phyloP scores from a whole-genome alignment of 2,797 vertebrate species.

The Eutrigla gurnardus region DNA sequence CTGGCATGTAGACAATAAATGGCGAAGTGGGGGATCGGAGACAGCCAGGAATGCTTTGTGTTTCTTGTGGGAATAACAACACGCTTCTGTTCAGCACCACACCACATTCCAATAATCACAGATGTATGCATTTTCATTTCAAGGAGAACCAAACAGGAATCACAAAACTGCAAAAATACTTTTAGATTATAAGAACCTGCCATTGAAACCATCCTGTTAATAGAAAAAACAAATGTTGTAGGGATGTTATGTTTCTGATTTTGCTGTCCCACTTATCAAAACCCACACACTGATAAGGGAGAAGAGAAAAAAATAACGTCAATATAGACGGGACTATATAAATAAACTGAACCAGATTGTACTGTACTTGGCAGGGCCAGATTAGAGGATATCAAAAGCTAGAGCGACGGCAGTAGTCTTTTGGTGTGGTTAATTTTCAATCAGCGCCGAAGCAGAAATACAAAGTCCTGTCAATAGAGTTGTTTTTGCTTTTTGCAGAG shows the following conservation, averaged over 20 bases:
- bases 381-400: background rate
- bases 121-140: constrained; percentile 8
- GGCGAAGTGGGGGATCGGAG: constrained; percentile 40
- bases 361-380: background rate
- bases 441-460: constrained; percentile 15
- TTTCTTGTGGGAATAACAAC: constrained; percentile 40
- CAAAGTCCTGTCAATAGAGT: background rate
- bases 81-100: constrained; percentile 31
- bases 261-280: too few species aligned
- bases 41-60: constrained; percentile 59
- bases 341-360: constrained; percentile 1
- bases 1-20: constrained; percentile 51
- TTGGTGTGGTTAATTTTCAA: constrained; percentile 54
- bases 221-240: background rate
- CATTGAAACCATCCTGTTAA: background rate
- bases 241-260: too few species aligned
- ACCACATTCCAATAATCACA: constrained; percentile 8
- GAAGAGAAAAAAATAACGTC: background rate
- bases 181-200: too few species aligned
- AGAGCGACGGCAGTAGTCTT: constrained; percentile 18
- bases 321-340: background rate
- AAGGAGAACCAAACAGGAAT: background rate
- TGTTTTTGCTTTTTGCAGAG: constrained; percentile 15
- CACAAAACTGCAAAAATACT: background rate
- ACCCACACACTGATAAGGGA: too few species aligned